Conservation (phyloP, 2,797 vertebrate species). For the Lycodopsis pacificus region DNA sequence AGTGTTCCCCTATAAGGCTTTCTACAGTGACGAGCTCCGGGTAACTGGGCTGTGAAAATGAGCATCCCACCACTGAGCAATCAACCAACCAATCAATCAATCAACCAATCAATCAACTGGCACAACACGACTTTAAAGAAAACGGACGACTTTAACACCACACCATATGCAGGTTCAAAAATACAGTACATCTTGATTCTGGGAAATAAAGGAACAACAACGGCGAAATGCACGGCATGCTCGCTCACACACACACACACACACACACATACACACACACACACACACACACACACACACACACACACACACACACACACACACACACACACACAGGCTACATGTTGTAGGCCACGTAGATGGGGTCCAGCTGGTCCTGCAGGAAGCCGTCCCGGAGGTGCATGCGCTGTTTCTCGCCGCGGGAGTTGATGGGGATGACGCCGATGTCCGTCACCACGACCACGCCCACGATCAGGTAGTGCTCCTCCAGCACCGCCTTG, state of each 20-base stretch:
- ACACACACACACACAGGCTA: conserved; percentile 89
- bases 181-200: conserved; percentile 80
- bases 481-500: conserved; percentile 97
- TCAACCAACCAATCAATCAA: conserved; percentile 10
- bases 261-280: too few relatives aligned
- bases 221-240: conserved; percentile 75
- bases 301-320: conserved; percentile 74
- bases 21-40: conserved; percentile 66
- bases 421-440: conserved; percentile 99
- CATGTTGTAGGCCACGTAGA: conserved; percentile 99
- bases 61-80: conserved; percentile 41
- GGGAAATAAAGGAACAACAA: conserved; percentile 71
- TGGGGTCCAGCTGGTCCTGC: conserved; percentile 98
- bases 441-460: conserved; percentile 99
- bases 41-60: conserved; percentile 47
- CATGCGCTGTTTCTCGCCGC: conserved; percentile 99
- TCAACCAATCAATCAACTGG: conserved; percentile 28
- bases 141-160: conserved; percentile 62
- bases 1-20: conserved; percentile 72
- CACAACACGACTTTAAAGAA: conserved; percentile 68
- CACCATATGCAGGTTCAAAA: conserved; percentile 75
- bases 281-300: conserved; percentile 37
- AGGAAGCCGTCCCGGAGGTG: conserved; percentile 98
- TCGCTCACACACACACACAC: conserved; percentile 37
- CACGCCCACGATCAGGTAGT: conserved; percentile 98